Base-by-base conservation (phyloP, 2,888 invertebrate species). In the Synergus laeviventris region DNA sequence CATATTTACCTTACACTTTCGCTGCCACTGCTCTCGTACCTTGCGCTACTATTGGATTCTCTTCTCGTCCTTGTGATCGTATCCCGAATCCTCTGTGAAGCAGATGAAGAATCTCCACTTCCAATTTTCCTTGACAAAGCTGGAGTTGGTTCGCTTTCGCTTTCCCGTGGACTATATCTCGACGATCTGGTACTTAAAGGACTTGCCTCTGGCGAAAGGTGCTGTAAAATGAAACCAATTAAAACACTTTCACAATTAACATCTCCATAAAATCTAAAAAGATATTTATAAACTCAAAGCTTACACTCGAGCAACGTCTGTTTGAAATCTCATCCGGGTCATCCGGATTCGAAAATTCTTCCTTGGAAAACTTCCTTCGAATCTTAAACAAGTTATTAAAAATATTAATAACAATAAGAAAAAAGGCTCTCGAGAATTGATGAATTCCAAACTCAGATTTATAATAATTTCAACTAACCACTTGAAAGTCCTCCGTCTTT, bases 11-110 rank as follows among this genome's bases (percentile, higher is more conserved):
- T 89, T 59, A 91, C 84, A 66, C 91, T 88, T 77, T 91, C 91
- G 80, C 91, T 91, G 16, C 91, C 90, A 75, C 90, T 90, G 81
- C 91, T 91, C 78, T 91, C 91, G 81, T 90, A 90, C 84, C 90
- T 86, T 12, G 90, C 80, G 75, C 90, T 90, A 82, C 90, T 90
- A 75, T 89, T 91, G 0, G 90, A 91, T 78, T 91, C 90, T 49
- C 90, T 84, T 74, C 91, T 87, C n/a, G 90, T 91, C 76, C 90
- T 87, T 45, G 89, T 89, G 75, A 91, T 91, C 59, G 91, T 88
- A 75, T 91, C 91, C 5, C 91, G 86, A 79, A 91, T 88, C 77
- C 90, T 87, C 64, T 91, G 91, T n/a, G 91, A 90, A 0, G 90
- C 88, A 3, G 87, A 86, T 74, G 85, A 89, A 9, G 90, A 90